Evolutionary conservation across 2,113 vertebrate species (phyloP).

Genomic region (Elaphurus davidianus): DNA sequence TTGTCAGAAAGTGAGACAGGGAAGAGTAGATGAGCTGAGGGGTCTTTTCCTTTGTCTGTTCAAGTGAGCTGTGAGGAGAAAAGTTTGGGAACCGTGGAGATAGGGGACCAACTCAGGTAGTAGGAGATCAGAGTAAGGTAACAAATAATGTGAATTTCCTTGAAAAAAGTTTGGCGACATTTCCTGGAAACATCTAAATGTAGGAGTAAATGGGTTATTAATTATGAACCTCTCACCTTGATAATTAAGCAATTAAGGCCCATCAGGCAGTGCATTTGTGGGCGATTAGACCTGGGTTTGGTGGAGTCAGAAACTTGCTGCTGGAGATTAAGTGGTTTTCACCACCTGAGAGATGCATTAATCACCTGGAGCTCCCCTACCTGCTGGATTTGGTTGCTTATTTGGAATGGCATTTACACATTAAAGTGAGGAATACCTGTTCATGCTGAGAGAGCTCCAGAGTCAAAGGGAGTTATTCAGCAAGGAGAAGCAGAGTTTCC

Average conservation of each 20-base stretch:
- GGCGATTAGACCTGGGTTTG: slow-evolving; percentile 67
- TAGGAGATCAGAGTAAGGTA: neutral
- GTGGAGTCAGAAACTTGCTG: slow-evolving; percentile 59
- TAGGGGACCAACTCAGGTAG: neutral
- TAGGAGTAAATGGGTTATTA: slow-evolving; percentile 79
- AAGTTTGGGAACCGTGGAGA: neutral
- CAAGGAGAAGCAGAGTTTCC: slow-evolving; percentile 5
- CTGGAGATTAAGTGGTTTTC: slow-evolving; percentile 79
- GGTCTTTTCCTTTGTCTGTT: neutral
- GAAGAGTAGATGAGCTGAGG: neutral
- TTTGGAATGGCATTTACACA: slow-evolving; percentile 10
- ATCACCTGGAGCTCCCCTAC: slow-evolving; percentile 64
- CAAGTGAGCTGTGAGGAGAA: neutral
- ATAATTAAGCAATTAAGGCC: slow-evolving; percentile 82
- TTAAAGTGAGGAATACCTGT: slow-evolving; percentile 21
- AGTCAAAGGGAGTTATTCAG: neutral
- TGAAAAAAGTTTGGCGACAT: slow-evolving; percentile 51
- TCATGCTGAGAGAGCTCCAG: neutral
- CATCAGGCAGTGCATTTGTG: slow-evolving; percentile 76
- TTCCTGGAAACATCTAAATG: slow-evolving; percentile 70
- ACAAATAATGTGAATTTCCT: slow-evolving; percentile 56
- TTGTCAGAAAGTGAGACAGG: neutral
- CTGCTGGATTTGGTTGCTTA: slow-evolving; percentile 58
- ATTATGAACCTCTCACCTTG: slow-evolving; percentile 79
- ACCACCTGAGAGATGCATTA: slow-evolving; percentile 76